Percentiles rank a stretch among this genome's conserved stretches.
phyloP scores from a whole-genome alignment of 1,140 invertebrate species.

The Melanaphis sacchari region DNA sequence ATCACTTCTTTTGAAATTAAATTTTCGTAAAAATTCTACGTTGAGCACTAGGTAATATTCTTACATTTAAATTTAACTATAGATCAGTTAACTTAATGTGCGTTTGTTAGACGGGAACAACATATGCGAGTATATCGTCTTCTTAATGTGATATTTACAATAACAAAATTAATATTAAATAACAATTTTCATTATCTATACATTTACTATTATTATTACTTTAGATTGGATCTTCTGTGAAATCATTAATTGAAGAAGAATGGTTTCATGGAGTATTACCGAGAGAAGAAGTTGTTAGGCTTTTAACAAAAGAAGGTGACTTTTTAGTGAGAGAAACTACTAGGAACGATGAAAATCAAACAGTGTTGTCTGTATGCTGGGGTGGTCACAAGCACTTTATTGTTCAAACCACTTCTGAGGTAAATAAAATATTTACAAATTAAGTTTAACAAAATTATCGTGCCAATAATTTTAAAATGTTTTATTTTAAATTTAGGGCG shows the following conservation, averaged over 20 bases:
- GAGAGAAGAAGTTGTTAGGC: slow-evolving; percentile 91
- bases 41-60: neutral
- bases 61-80: neutral
- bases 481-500: slow-evolving; percentile 70
- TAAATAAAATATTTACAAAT: slow-evolving; percentile 63
- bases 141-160: neutral
- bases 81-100: neutral
- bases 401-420: slow-evolving; percentile 91
- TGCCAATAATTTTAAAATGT: slow-evolving; percentile 26
- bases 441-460: neutral
- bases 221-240: slow-evolving; percentile 61
- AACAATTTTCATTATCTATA: neutral
- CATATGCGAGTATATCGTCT: neutral
- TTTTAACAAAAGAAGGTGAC: slow-evolving; percentile 88
- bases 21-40: neutral
- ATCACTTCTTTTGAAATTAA: neutral
- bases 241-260: slow-evolving; percentile 80
- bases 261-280: slow-evolving; percentile 98
- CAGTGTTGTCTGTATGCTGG: slow-evolving; percentile 95
- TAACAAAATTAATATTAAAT: neutral
- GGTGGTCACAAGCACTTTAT: slow-evolving; percentile 93
- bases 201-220: slow-evolving; percentile 25
- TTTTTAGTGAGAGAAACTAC: slow-evolving; percentile 94
- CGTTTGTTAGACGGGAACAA: neutral
- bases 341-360: slow-evolving; percentile 90